Percentiles rank a stretch among this genome's conserved stretches.
Evolutionary conservation across 92 coral and sea anemone genomes (phyloP).

Genomic region (Zoanthus solanderi): DNA sequence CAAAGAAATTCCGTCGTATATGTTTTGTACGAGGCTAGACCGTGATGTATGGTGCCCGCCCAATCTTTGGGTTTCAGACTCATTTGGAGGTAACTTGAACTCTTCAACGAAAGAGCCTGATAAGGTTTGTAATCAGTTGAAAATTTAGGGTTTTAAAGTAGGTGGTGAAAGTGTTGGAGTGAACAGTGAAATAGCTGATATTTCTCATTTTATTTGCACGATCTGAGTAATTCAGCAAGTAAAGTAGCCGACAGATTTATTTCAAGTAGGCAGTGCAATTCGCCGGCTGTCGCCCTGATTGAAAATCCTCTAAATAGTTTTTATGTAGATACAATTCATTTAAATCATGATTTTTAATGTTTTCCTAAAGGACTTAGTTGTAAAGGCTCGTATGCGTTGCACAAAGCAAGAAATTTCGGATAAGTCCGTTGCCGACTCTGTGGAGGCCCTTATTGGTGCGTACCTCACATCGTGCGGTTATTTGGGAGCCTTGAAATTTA

Average conservation of each 20-base stretch:
- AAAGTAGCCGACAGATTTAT: too few species aligned
- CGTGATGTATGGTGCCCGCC: conserved; percentile 86
- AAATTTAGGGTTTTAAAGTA: too few species aligned
- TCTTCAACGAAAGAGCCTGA: not conserved
- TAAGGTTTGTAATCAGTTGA: conserved; percentile 7
- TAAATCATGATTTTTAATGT: too few species aligned
- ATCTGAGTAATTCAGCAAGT: too few species aligned
- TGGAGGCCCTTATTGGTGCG: conserved; percentile 96
- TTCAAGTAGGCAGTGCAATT: too few species aligned
- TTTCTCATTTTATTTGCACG: too few species aligned
- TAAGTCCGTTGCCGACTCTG: conserved; percentile 93
- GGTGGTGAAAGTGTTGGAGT: too few species aligned
- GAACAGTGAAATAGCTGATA: too few species aligned
- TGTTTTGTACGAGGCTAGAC: conserved; percentile 73
- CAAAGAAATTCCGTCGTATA: conserved; percentile 68
- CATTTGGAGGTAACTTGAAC: not conserved
- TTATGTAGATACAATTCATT: too few species aligned
- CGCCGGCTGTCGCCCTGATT: too few species aligned
- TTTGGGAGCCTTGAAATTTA: conserved; percentile 79
- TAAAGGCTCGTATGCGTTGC: conserved; percentile 44
- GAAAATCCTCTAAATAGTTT: too few species aligned
- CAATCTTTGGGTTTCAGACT: conserved; percentile 45
- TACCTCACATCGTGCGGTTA: conserved; percentile 91
- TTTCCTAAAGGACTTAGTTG: not conserved
- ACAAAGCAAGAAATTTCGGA: conserved; percentile 83